Conservation (phyloP, 2,888 invertebrate species). For the Neoascia interrupta region DNA sequence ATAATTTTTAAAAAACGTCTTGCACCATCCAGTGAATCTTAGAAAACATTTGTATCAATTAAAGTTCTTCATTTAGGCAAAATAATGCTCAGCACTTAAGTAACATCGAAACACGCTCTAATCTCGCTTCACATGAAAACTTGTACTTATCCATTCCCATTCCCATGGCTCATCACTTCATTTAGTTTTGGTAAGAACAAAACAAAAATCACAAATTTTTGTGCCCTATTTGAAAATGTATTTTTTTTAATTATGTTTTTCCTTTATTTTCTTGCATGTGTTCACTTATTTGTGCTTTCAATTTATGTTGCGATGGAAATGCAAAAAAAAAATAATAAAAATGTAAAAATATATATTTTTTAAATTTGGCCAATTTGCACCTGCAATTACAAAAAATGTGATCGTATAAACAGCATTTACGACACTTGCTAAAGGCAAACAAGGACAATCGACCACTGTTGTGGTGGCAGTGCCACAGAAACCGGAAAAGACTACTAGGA, state of each 20-base stretch:
- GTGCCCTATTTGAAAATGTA: not conserved
- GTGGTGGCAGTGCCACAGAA: slow-evolving; percentile 19
- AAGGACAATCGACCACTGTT: slow-evolving; percentile 11
- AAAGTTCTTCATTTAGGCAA: too few species aligned
- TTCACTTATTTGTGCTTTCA: slow-evolving; percentile 31
- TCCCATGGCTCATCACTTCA: not conserved
- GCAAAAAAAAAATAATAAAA: slow-evolving; percentile 9
- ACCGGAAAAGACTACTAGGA: slow-evolving; percentile 46
- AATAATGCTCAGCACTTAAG: too few species aligned
- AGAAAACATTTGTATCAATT: too few species aligned
- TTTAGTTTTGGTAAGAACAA: slow-evolving; percentile 10
- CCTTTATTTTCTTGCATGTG: slow-evolving; percentile 50
- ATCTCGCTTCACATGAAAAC: not conserved
- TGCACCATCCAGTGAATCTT: too few species aligned
- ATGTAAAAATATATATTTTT: slow-evolving; percentile 35
- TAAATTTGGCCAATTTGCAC: slow-evolving; percentile 47
- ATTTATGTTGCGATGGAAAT: slow-evolving; percentile 37
- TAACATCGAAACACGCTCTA: too few species aligned
- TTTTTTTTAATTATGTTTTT: slow-evolving; percentile 8
- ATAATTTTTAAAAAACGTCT: too few species aligned
- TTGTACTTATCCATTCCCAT: not conserved
- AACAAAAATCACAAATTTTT: not conserved
- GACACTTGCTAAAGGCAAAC: slow-evolving; percentile 31
- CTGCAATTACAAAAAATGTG: slow-evolving; percentile 25
- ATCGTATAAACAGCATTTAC: slow-evolving; percentile 51